Percentiles rank a stretch among this genome's conserved stretches.
These are phyloP conservation scores for Pandemis heparana DNA, from an alignment of 2,888 invertebrate species.

Conservation along the genomic window DNA sequence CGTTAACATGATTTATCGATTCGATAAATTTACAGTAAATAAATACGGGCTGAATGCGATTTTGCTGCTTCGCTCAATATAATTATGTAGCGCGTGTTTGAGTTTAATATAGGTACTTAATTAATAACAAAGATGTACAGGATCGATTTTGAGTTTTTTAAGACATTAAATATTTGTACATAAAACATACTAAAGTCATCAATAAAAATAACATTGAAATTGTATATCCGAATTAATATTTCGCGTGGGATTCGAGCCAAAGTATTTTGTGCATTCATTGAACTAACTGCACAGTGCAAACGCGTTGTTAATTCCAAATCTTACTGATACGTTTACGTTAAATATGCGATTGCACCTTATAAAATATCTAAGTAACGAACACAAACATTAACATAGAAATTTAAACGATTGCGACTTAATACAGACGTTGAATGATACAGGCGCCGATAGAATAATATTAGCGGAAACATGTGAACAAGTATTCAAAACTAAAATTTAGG, in stretches of 20 bases:
- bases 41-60: background rate
- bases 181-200: background rate
- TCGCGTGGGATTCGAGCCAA: slow-evolving; percentile 59
- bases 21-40: slow-evolving; percentile 17
- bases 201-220: background rate
- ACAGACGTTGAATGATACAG: background rate
- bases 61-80: background rate
- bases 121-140: too few relatives aligned
- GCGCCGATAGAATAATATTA: too few relatives aligned
- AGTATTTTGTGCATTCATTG: slow-evolving; percentile 43
- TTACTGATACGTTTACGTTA: slow-evolving; percentile 36
- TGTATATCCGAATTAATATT: background rate
- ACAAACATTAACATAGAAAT: slow-evolving; percentile 8
- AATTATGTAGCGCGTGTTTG: background rate
- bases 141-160: too few relatives aligned
- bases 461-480: too few relatives aligned
- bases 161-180: too few relatives aligned
- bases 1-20: slow-evolving; percentile 28
- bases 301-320: slow-evolving; percentile 51
- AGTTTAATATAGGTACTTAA: background rate
- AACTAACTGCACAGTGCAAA: slow-evolving; percentile 50
- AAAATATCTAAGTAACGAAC: slow-evolving; percentile 37
- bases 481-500: too few relatives aligned
- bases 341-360: slow-evolving; percentile 40
- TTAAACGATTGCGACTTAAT: background rate